phyloP scores from a whole-genome alignment of 2,888 invertebrate species.

The Diarsia mendica region DNA sequence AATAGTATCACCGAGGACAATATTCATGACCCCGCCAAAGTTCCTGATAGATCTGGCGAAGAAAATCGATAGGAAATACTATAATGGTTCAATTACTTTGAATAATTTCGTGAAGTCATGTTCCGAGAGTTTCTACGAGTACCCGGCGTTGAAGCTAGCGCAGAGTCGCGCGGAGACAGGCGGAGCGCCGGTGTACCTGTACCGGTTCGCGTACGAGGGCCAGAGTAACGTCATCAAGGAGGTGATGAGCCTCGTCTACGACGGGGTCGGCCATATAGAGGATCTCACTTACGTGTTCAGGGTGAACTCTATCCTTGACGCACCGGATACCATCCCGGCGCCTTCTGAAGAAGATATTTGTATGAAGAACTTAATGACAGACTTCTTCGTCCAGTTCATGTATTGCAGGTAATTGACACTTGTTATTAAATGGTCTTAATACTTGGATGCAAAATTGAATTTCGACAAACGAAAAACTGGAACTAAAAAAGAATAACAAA shows the following conservation, averaged over 20 bases:
- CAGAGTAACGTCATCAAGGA: conserved; percentile 86
- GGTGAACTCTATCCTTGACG: conserved; percentile 73
- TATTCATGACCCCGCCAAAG: conserved; percentile 68
- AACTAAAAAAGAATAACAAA: not conserved
- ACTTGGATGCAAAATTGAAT: not conserved
- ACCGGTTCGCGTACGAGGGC: conserved; percentile 89
- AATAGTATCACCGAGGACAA: conserved; percentile 70
- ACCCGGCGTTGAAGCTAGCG: conserved; percentile 79
- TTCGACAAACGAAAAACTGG: not conserved
- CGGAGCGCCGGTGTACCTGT: conserved; percentile 87
- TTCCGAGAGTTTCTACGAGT: conserved; percentile 78
- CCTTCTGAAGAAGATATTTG: conserved; percentile 66
- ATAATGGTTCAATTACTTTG: conserved; percentile 70
- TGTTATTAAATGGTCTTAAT: not conserved
- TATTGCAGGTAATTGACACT: conserved; percentile 74
- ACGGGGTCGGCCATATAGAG: conserved; percentile 91
- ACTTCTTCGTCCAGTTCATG: conserved; percentile 78
- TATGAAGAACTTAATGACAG: conserved; percentile 79
- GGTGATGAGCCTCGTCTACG: conserved; percentile 75
- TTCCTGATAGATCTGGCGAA: conserved; percentile 65
- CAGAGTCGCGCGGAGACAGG: conserved; percentile 65
- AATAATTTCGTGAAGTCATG: conserved; percentile 76
- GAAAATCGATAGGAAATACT: conserved; percentile 74
- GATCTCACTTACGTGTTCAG: conserved; percentile 90
- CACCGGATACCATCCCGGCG: conserved; percentile 54